phyloP scores from a whole-genome alignment of 2,888 invertebrate species.

The Rapana venosa region DNA sequence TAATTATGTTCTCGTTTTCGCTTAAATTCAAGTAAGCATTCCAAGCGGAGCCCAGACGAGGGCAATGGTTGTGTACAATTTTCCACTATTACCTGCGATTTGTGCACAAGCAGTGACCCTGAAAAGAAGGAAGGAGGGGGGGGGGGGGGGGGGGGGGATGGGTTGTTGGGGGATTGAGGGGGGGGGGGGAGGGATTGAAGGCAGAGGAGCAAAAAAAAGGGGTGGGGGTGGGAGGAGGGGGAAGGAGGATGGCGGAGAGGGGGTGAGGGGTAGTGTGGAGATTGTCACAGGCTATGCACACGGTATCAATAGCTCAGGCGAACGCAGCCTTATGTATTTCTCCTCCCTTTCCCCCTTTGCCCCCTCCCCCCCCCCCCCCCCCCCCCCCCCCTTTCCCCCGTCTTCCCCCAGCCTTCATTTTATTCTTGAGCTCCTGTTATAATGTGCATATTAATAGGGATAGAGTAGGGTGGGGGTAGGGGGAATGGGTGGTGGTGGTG shows the following conservation, averaged over 20 bases:
- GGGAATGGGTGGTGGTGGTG: not conserved
- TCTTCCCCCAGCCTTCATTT: no score
- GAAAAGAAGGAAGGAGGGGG: not conserved
- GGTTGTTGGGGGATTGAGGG: not conserved
- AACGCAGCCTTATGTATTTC: no score
- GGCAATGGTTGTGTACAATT: not conserved
- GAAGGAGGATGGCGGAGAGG: not conserved
- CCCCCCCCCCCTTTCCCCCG: no score
- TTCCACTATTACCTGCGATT: not conserved
- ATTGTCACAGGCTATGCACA: no score
- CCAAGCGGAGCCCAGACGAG: not conserved
- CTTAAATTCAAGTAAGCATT: not conserved
- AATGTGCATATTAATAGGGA: no score
- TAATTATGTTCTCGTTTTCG: conserved; percentile 15
- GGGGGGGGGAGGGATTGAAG: not conserved
- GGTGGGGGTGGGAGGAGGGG: not conserved
- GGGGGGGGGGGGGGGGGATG: not conserved
- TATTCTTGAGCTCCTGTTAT: no score
- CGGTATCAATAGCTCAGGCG: no score
- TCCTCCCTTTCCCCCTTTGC: no score
- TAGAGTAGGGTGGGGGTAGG: not conserved
- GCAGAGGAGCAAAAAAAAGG: not conserved
- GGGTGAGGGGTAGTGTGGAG: not conserved
- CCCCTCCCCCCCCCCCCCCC: no score
- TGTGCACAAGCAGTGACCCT: not conserved